Conservation (phyloP, 1,140 invertebrate genomes). For the Orius insidiosus region DNA sequence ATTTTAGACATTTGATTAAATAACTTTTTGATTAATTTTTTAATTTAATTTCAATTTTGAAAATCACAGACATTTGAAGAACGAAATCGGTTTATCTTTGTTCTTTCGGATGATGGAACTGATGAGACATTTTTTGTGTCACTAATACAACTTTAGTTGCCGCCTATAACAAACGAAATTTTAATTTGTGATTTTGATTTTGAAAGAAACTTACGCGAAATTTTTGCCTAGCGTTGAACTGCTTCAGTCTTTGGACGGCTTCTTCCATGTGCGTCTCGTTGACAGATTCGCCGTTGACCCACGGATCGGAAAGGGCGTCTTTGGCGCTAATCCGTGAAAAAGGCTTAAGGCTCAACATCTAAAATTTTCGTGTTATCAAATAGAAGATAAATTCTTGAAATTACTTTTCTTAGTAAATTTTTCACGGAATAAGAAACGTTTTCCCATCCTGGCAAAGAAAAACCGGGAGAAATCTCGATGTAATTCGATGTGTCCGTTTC, state of each 20-base stretch:
- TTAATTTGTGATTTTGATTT: not conserved
- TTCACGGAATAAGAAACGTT: too few relatives aligned
- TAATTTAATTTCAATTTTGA: too few relatives aligned
- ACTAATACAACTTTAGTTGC: conserved; percentile 1
- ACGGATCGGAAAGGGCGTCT: conserved; percentile 32
- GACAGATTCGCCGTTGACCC: conserved; percentile 28
- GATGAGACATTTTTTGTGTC: conserved; percentile 1
- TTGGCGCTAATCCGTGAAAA: conserved; percentile 30
- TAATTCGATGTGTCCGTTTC: too few relatives aligned
- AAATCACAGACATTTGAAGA: too few relatives aligned
- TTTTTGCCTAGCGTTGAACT: conserved; percentile 41
- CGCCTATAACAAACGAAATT: not conserved
- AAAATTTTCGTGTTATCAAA: conserved; percentile 22
- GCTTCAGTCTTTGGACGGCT: conserved; percentile 35
- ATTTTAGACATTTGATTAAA: too few relatives aligned
- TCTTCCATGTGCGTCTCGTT: conserved; percentile 21
- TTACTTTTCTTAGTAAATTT: not conserved
- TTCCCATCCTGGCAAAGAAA: too few relatives aligned
- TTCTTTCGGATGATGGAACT: too few relatives aligned
- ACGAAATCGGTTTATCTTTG: too few relatives aligned
- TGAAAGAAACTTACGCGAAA: conserved; percentile 30
- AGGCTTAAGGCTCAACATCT: conserved; percentile 32
- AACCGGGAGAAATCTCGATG: too few relatives aligned
- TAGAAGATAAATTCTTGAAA: not conserved
- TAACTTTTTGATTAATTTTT: too few relatives aligned